Evolutionary conservation across 2,888 invertebrate species (phyloP).

Genomic region (Spisula solida): DNA sequence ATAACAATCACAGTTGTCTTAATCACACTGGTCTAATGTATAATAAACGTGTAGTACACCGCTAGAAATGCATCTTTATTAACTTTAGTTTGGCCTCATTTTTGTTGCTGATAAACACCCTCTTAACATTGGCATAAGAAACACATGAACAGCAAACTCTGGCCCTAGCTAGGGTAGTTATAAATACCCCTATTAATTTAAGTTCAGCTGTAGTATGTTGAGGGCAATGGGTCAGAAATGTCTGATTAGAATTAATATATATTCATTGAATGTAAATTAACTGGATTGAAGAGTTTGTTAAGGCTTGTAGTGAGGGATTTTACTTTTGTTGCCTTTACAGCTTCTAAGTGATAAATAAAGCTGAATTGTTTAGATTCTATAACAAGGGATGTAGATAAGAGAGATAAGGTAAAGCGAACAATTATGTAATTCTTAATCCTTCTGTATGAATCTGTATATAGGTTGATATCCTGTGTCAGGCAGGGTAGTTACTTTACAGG

Average conservation of each 20-base stretch:
- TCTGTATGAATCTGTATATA: neutral
- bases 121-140: neutral
- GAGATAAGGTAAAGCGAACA: neutral
- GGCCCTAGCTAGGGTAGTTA: neutral
- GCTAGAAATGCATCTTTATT: no score
- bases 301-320: neutral
- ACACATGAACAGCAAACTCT: neutral
- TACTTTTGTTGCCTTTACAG: neutral
- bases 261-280: slow-evolving; percentile 15
- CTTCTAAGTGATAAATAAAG: slow-evolving; percentile 8
- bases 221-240: neutral
- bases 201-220: neutral
- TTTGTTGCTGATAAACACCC: neutral
- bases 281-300: neutral
- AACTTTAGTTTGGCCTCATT: neutral
- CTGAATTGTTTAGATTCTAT: slow-evolving; percentile 4
- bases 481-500: neutral
- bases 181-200: neutral
- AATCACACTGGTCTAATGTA: no score
- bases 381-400: slow-evolving; percentile 6
- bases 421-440: slow-evolving; percentile 22
- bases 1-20: no score
- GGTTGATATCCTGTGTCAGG: neutral
- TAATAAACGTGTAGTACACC: no score
- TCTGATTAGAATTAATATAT: slow-evolving; percentile 18